Conservation (phyloP, 2,797 vertebrate genomes). For the Oryzias dopingdopingensis region DNA sequence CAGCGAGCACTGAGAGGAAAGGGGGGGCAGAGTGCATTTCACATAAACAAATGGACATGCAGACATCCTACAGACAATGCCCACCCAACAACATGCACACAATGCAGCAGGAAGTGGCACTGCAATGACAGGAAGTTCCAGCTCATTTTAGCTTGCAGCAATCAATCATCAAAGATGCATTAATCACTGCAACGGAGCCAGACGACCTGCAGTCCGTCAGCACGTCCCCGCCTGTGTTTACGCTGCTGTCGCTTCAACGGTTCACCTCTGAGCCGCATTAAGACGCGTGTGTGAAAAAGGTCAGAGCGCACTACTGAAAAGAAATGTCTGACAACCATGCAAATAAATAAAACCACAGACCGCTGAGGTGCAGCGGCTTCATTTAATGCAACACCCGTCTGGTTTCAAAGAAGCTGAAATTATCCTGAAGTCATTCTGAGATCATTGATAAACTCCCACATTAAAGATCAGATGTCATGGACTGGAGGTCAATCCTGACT, state of each 20-base stretch:
- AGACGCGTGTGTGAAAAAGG: background rate
- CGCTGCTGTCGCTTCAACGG: no score
- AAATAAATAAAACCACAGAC: no score
- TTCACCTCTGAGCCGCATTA: no score
- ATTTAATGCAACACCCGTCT: no score
- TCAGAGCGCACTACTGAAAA: no score
- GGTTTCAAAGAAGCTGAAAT: no score
- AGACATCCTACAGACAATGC: slow-evolving; percentile 39
- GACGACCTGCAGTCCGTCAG: background rate
- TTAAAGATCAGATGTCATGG: no score
- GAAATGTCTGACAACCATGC: no score
- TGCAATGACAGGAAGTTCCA: slow-evolving; percentile 56
- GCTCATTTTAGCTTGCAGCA: slow-evolving; percentile 18
- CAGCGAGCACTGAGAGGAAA: slow-evolving; percentile 1
- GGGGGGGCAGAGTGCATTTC: slow-evolving; percentile 22
- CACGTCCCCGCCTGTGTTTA: background rate
- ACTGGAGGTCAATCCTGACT: no score
- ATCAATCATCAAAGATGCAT: slow-evolving; percentile 25
- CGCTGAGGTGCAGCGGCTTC: no score
- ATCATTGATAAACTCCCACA: no score
- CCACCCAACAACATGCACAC: slow-evolving; percentile 8
- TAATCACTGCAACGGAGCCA: slow-evolving; percentile 11
- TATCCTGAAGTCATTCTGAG: no score
- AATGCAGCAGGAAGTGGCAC: slow-evolving; percentile 57
- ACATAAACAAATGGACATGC: slow-evolving; percentile 53